Base-by-base conservation (phyloP, 1,140 invertebrate genomes). In the Andricus grossulariae region DNA sequence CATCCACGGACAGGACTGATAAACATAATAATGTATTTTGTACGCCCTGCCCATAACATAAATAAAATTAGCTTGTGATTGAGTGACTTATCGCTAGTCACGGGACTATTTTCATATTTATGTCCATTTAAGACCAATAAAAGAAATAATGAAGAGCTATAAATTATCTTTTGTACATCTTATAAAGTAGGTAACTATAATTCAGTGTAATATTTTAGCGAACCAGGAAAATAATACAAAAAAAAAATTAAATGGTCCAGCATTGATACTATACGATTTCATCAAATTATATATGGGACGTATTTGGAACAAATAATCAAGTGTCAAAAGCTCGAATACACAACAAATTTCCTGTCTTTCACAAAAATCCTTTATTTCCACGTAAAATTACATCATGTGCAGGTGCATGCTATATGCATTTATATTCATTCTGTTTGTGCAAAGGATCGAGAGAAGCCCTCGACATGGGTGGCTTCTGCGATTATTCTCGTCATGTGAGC, bases 401-500 rank as follows among this genome's bases (percentile, higher is more conserved):
- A 66, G 25, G 13, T 66, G 60, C 25, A 66, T 66, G 77, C 73
- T 83, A 73, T 79, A 54, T 77, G 71, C 77, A 75, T 77, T 80
- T 79, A 80, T 75, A 78, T 81, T 76, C 76, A 79, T 80, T 78
- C 78, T 73, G 78, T 73, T 74, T 75, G 76, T 71, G 80, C 76
- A 80, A 81, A 81, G 76, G 74, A 71, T 81, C 76, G 73, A 77
- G 77, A 57, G 49, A 71, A 80, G 60, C 77, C 55, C 81, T 84
- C 87, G 39, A 84, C 84, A 86, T 89, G 88, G 88, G 88, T 89
- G 88, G 88, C 84, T 82, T 50, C 74, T 66, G 80, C 80, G 81
- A 86, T 85, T 89, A 90, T 90, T 90, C 89, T 79, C 82, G 84
- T 90, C 88, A 85, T 88, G 88, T 79, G 80, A 88, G 74, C 77